These are phyloP conservation scores for Leptinotarsa texana DNA, from an alignment of 1,140 invertebrate species.

Conservation along the genomic window DNA sequence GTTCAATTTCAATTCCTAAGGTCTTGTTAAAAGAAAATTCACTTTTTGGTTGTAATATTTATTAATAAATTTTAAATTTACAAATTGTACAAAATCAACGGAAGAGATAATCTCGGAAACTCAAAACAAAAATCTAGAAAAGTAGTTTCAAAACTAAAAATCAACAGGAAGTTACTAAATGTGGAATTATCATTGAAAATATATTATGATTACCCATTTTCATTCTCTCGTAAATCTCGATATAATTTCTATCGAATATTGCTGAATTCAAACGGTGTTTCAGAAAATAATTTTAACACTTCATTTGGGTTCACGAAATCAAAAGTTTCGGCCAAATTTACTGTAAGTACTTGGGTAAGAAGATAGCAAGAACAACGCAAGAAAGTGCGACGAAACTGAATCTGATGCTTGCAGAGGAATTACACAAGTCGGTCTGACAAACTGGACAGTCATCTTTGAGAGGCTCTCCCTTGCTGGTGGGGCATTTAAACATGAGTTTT, in stretches of 20 bases:
- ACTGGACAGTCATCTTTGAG: constrained; percentile 34
- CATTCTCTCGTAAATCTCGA: no score
- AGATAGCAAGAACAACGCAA: constrained; percentile 51
- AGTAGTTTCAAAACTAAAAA: no score
- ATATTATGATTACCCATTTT: no score
- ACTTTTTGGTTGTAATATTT: not conserved
- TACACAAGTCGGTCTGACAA: constrained; percentile 62
- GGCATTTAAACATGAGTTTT: constrained; percentile 16
- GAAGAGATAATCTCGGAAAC: not conserved
- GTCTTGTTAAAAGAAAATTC: no score
- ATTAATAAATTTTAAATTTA: not conserved
- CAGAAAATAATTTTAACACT: no score
- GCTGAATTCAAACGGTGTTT: no score
- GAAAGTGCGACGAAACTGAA: constrained; percentile 55
- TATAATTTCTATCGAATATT: no score
- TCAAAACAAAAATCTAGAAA: not conserved
- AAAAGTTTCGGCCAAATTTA: no score
- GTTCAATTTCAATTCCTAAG: no score
- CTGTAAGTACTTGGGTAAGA: constrained; percentile 37
- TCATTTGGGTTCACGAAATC: no score
- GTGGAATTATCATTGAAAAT: no score
- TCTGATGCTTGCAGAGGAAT: constrained; percentile 57
- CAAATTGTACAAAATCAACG: not conserved
- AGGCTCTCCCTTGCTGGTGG: constrained; percentile 11
- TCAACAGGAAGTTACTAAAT: no score